These are phyloP conservation scores for Morpho deidamia DNA, from an alignment of 2,888 invertebrate species.

Conservation along the genomic window DNA sequence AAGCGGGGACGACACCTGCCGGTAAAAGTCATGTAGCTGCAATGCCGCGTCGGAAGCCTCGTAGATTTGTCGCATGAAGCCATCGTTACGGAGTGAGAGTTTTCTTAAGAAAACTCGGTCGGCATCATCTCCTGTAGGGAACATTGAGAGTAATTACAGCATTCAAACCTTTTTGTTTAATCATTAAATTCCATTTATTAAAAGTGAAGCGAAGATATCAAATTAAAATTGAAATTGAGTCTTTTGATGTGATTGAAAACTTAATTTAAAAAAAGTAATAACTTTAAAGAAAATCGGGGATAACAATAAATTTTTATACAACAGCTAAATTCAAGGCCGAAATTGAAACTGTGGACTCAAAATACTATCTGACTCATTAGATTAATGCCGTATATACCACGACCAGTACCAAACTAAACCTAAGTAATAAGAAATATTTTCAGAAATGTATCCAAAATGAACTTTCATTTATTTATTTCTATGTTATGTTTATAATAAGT, in stretches of 20 bases:
- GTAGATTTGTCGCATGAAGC: constrained; percentile 84
- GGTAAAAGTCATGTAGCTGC: constrained; percentile 83
- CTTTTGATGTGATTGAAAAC: neutral
- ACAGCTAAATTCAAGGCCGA: too few relatives aligned
- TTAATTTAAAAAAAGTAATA: neutral
- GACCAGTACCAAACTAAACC: neutral
- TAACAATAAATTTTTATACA: too few relatives aligned
- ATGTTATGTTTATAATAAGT: too few relatives aligned
- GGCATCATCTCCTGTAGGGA: constrained; percentile 76
- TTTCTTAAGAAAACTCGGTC: constrained; percentile 82
- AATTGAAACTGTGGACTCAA: too few relatives aligned
- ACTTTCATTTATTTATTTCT: too few relatives aligned
- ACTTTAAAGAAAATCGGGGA: neutral
- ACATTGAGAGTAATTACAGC: too few relatives aligned
- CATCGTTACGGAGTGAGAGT: constrained; percentile 81
- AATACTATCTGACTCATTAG: too few relatives aligned
- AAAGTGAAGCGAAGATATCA: neutral
- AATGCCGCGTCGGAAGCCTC: constrained; percentile 83
- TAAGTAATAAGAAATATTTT: neutral
- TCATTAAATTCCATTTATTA: neutral
- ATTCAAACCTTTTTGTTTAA: neutral
- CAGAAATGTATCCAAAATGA: neutral
- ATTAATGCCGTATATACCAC: neutral
- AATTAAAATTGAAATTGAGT: too few relatives aligned
- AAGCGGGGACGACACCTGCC: constrained; percentile 83